These are phyloP conservation scores for Diabrotica virgifera DNA, from an alignment of 1,140 invertebrate species.

Conservation along the genomic window DNA sequence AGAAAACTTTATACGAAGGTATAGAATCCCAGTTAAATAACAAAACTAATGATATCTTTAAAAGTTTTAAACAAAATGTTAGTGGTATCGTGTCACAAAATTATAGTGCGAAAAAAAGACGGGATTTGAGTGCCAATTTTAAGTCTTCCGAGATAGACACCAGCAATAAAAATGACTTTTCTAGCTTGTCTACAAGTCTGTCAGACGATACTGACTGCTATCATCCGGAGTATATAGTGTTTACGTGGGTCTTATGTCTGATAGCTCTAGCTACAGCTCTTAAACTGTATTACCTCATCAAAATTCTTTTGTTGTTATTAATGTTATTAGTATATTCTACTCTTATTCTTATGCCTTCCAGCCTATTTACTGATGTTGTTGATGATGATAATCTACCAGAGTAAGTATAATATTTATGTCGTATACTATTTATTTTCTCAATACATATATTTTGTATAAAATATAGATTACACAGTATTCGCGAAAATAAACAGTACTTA, in stretches of 20 bases:
- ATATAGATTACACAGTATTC: too few species aligned
- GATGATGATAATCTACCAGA: not conserved
- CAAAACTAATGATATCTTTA: constrained; percentile 14
- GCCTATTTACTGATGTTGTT: constrained; percentile 13
- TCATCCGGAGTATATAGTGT: constrained; percentile 84
- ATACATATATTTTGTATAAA: too few species aligned
- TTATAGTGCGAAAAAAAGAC: not conserved
- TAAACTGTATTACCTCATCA: constrained; percentile 88
- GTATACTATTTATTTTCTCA: too few species aligned
- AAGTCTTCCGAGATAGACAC: not conserved
- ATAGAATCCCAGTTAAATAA: constrained; percentile 21
- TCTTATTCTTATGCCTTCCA: constrained; percentile 60
- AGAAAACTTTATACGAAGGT: constrained; percentile 7
- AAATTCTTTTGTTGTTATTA: constrained; percentile 73
- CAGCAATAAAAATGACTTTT: not conserved
- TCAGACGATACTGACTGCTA: constrained; percentile 13
- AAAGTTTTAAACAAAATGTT: constrained; percentile 13
- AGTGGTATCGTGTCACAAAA: not conserved
- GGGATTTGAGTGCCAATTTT: not conserved
- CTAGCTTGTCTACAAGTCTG: not conserved
- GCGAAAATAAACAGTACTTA: too few species aligned
- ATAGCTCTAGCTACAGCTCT: constrained; percentile 88
- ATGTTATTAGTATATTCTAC: constrained; percentile 71
- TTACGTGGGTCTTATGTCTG: constrained; percentile 90
- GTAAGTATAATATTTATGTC: constrained; percentile 5